Evolutionary conservation across 2,113 vertebrate genomes (phyloP), one percentile per base, ranked within the genome.

Genomic region (Holacanthus passer): DNA sequence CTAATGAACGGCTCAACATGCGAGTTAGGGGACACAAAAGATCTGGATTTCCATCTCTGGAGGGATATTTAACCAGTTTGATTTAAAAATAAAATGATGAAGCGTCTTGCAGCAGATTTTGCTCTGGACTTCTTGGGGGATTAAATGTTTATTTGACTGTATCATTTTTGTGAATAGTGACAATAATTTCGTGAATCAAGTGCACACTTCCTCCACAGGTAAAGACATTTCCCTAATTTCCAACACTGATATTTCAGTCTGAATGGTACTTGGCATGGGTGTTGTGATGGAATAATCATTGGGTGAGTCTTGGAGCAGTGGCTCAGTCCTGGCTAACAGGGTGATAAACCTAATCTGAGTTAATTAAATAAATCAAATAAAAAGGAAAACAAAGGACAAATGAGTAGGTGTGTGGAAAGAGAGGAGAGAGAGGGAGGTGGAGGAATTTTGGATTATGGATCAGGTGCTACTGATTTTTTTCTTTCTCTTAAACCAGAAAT

Each of bases 221-320:
- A 19, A 68, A 55, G 6, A 53, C 37, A 62, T 67, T 79, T 64
- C 19, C 50, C 4, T 65, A 45, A 72, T 82, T 67, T 60, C 37
- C 35, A 64, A n/a, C 32, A 59, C n/a, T 81, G 43, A 55, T 62
- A 35, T 62, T 75, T 80, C 1, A 35, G 32, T 55, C 35, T 56
- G 59, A 13, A 29, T 22, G 12, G 13, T 4, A 11, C 58, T 43
- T 62, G 48, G 22, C 19, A 55, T 43, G 29, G 8, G 52, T n/a
- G 56, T 41, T 32, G n/a, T 24, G 50, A 5, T 10, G 50, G 56
- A 66, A 56, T 74, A 77, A 62, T 74, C 19, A 69, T 43, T 37
- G 1, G 24, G 53, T 19, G 20, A 47, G 16, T 37, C 17, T 22
- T 17, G 1, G 19, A 67, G 24, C 12, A 48, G 29, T 35, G 9